Evolutionary conservation across 2,797 vertebrate genomes (phyloP), one percentile per base, ranked within the genome.

Genomic region (Vultur gryphus): DNA sequence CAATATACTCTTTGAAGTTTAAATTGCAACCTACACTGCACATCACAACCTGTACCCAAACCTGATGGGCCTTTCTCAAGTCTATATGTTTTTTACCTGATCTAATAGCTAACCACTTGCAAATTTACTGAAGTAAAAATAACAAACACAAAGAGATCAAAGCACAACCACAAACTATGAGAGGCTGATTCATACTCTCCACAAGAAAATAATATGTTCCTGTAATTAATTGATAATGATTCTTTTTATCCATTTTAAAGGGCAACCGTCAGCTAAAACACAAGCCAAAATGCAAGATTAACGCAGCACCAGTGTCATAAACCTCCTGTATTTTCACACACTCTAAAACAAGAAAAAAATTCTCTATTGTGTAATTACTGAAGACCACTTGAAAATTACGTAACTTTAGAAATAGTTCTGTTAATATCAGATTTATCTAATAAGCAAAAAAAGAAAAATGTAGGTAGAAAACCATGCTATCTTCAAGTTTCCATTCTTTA

Each of bases 91-190:
- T 76, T 71, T 81, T 9, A 79, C 57, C 39, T 35, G 70, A 78
- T 62, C 72, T 85, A 92, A 92, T 33, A 84, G 78, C 81, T 95
- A 95, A 85, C 24, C 81, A 84, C 87, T 94, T 76, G 29, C 46
- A 62, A 33, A 92, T 43, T 88, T 59, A 54, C 75, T 84, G 79
- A 95, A 76, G 61, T 72, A 92, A 71, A 93, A 95, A 58, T 20
- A 92, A 69, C 15, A 82, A 84, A 64, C 72, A 93, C 55, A 89
- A 82, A 93, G 69, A 97, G 49, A 97, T 93, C 81, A 96, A 98
- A 97, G 93, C 76, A 90, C 11, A 71, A 62, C 35, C 28, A 90
- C 43, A 87, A 61, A 77, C 33, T 83, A 76, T 8, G 16, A 18
- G 44, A 93, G 71, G 15, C n/a, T 94, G 90, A 90, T 66, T 93